phyloP scores from a whole-genome alignment of 2,888 invertebrate species.

The Tenthredo distinguenda region DNA sequence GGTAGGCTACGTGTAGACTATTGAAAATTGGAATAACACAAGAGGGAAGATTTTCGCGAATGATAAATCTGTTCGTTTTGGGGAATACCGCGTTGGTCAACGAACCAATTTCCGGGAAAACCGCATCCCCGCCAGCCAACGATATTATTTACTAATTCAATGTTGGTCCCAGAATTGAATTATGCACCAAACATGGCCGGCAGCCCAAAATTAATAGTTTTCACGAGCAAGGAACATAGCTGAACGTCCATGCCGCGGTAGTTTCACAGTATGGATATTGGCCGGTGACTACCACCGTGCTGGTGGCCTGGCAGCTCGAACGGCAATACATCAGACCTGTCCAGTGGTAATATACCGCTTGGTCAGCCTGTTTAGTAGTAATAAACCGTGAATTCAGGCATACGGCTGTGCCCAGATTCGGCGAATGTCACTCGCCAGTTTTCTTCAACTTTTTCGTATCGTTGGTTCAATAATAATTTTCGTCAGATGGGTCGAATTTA shows the following conservation, averaged over 20 bases:
- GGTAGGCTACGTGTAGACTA: background rate
- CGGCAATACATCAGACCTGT: slow-evolving; percentile 70
- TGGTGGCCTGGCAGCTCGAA: slow-evolving; percentile 64
- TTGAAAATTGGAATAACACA: background rate
- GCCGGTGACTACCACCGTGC: slow-evolving; percentile 57
- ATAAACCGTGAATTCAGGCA: slow-evolving; percentile 64
- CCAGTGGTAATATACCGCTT: slow-evolving; percentile 70
- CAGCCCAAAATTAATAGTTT: slow-evolving; percentile 74
- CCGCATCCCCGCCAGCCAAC: slow-evolving; percentile 56
- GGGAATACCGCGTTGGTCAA: background rate
- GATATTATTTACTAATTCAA: slow-evolving; percentile 68
- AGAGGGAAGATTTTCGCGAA: background rate
- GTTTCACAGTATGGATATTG: slow-evolving; percentile 66
- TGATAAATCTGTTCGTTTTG: background rate
- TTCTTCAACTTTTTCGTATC: background rate
- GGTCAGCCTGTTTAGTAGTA: slow-evolving; percentile 72
- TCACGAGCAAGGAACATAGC: slow-evolving; percentile 65
- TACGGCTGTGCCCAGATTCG: background rate
- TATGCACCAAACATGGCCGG: slow-evolving; percentile 64
- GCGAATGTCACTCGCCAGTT: background rate
- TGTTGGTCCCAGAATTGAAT: slow-evolving; percentile 67
- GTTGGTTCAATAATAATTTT: background rate
- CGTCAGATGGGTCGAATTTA: background rate
- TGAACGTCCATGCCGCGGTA: background rate
- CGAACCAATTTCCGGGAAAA: slow-evolving; percentile 45